These are phyloP conservation scores for Rhagoletis zephyria DNA, from an alignment of 1,140 invertebrate species.

Conservation along the genomic window DNA sequence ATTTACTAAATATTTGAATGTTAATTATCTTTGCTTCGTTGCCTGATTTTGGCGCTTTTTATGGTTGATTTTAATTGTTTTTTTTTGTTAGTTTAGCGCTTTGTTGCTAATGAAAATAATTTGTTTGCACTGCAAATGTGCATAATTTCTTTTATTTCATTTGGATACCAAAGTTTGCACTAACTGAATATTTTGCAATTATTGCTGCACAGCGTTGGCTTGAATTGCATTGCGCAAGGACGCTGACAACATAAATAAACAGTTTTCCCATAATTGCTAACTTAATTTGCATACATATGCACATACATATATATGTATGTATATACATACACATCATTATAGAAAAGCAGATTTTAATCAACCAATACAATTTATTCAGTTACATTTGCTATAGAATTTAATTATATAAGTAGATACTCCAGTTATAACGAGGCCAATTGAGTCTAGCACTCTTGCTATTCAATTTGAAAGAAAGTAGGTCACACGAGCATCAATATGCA, in stretches of 20 bases:
- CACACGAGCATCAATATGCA: background rate
- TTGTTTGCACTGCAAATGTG: background rate
- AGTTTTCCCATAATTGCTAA: too few species aligned
- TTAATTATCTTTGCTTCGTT: conserved; percentile 19
- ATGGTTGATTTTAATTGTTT: background rate
- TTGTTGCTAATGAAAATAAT: background rate
- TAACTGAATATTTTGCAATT: background rate
- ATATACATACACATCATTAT: background rate
- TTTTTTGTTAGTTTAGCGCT: conserved; percentile 7
- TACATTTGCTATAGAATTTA: conserved; percentile 12
- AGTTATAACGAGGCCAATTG: conserved; percentile 1
- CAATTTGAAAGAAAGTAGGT: conserved; percentile 5
- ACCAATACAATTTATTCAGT: conserved; percentile 23
- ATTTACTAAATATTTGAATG: conserved; percentile 7
- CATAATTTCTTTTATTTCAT: background rate
- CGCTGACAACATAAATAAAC: too few species aligned
- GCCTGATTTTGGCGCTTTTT: background rate
- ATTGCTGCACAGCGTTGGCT: background rate
- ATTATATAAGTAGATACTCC: too few species aligned
- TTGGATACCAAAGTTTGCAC: background rate
- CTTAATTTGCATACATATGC: background rate
- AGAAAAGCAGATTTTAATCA: background rate
- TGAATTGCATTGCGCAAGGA: too few species aligned
- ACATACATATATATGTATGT: background rate
- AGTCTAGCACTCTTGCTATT: background rate